phyloP scores from a whole-genome alignment of 2,888 invertebrate genomes.

The Lepidocyrtoides sp. region DNA sequence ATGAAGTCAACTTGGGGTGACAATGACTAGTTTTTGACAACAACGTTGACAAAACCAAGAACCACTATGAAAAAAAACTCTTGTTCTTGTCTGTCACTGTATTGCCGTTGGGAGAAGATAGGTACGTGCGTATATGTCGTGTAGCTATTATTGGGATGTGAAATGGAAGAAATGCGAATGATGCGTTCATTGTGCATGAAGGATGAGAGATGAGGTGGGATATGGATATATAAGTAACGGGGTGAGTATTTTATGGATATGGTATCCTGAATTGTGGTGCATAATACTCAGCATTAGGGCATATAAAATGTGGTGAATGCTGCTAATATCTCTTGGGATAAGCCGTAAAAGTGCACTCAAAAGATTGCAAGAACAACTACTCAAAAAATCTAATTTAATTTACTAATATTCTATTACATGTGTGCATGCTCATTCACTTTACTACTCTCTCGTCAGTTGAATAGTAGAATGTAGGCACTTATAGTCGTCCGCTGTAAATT shows the following conservation, averaged over 20 bases:
- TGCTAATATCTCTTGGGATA: neutral
- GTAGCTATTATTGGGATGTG: neutral
- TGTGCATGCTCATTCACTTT: neutral
- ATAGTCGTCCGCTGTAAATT: neutral
- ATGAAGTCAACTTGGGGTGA: slow-evolving; percentile 29
- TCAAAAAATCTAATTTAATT: slow-evolving; percentile 27
- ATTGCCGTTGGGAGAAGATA: neutral
- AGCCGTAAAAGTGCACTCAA: neutral
- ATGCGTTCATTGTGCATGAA: neutral
- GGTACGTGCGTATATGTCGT: too few relatives aligned
- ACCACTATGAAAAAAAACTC: neutral
- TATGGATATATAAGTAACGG: too few relatives aligned
- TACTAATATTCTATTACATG: slow-evolving; percentile 9
- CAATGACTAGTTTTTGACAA: slow-evolving; percentile 34
- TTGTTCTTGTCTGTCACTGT: neutral
- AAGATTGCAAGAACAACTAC: neutral
- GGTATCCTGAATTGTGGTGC: too few relatives aligned
- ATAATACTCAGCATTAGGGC: neutral
- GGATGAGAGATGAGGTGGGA: neutral
- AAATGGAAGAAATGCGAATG: neutral
- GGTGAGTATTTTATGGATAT: neutral
- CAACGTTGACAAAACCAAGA: slow-evolving; percentile 12
- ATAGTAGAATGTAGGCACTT: too few relatives aligned
- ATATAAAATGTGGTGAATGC: neutral
- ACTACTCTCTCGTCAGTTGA: too few relatives aligned